A percentile compares a stretch with the other conserved stretches of the same genome.
Evolutionary conservation across 2,113 vertebrate species (phyloP).

Genomic region (Cyanoderma ruficeps): DNA sequence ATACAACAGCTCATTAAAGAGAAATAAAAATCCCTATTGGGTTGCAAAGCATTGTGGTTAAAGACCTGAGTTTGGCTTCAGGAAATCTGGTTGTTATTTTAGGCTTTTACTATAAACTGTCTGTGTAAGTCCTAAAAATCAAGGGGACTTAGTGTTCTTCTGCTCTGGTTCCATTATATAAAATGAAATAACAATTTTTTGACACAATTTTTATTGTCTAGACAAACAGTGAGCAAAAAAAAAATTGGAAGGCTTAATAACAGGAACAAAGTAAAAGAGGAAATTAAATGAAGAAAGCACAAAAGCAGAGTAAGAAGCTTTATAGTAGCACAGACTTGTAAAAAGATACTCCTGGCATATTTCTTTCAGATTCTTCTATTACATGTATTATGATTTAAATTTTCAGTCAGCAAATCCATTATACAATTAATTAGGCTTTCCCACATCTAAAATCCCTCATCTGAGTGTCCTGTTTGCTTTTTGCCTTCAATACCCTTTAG

Average conservation of each 20-base stretch:
- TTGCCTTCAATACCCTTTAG: neutral
- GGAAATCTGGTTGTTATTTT: neutral
- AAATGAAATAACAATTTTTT: neutral
- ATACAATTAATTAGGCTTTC: neutral
- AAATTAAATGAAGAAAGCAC: neutral
- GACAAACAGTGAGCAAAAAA: neutral
- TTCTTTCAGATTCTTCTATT: neutral
- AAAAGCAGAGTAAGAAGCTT: neutral
- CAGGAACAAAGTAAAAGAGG: neutral
- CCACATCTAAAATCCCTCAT: neutral
- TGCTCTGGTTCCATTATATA: neutral
- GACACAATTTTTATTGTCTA: neutral
- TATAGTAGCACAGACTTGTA: neutral
- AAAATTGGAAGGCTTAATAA: neutral
- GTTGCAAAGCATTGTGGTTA: neutral
- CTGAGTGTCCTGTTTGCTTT: neutral
- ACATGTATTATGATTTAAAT: neutral
- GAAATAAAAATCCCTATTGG: neutral
- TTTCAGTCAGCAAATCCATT: neutral
- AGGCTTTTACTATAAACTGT: neutral
- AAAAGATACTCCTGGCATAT: neutral
- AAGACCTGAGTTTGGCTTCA: neutral
- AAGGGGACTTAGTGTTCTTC: neutral
- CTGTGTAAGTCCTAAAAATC: neutral
- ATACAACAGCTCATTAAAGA: slow-evolving; percentile 9